These are phyloP conservation scores for Harpagifer antarcticus DNA, from an alignment of 2,797 vertebrate species.

Conservation along the genomic window DNA sequence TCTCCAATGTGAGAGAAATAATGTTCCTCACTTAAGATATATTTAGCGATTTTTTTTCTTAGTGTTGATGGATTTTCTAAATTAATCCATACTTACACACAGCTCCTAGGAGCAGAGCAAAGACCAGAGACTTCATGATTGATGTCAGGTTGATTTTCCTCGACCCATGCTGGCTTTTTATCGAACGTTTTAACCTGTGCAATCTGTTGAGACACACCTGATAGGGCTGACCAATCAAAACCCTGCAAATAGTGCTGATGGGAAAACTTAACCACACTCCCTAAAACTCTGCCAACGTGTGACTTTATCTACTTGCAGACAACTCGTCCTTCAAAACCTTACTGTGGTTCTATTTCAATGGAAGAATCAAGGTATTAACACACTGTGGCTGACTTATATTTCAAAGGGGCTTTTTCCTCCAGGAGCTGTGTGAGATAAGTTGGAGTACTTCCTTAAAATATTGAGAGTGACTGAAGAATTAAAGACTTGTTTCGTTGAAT, in stretches of 20 bases:
- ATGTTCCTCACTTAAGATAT: not conserved
- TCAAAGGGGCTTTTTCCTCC: no score
- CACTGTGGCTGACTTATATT: no score
- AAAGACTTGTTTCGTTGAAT: no score
- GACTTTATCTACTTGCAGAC: not conserved
- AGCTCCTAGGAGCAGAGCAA: slow-evolving; percentile 36
- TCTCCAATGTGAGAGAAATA: not conserved
- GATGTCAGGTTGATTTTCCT: slow-evolving; percentile 14
- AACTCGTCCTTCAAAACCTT: no score
- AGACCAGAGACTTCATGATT: slow-evolving; percentile 48
- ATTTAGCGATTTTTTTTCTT: not conserved
- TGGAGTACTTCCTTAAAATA: no score
- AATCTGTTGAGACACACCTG: not conserved
- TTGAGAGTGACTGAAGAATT: no score
- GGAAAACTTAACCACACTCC: not conserved
- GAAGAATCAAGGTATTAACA: no score
- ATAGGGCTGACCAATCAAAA: slow-evolving; percentile 30
- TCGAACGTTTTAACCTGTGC: not conserved
- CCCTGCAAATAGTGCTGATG: not conserved
- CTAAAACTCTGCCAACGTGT: not conserved
- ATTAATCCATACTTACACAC: slow-evolving; percentile 42
- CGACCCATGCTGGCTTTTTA: slow-evolving; percentile 8
- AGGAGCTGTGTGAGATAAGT: no score
- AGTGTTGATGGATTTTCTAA: not conserved
- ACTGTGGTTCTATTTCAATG: no score